Conservation (phyloP, 2,113 vertebrate genomes). For the Mola mola region DNA sequence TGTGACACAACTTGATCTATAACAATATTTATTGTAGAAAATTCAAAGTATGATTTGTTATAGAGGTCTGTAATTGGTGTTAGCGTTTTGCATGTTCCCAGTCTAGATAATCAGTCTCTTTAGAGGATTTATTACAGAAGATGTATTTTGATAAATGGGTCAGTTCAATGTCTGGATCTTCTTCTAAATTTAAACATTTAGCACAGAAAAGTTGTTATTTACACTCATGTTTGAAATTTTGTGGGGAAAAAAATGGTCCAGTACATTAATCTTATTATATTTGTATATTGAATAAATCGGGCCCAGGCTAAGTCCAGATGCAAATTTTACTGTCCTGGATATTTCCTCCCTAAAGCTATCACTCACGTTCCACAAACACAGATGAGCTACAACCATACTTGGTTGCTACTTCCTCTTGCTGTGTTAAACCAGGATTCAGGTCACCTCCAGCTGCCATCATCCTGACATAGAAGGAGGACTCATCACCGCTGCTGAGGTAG, state of each 20-base stretch:
- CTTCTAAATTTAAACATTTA: no score
- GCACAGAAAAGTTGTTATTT: no score
- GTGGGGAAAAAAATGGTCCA: no score
- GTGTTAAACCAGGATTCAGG: constrained; percentile 55
- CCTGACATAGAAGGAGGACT: constrained; percentile 62
- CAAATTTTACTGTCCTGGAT: neutral
- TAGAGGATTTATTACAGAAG: neutral
- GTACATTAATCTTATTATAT: neutral
- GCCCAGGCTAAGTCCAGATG: neutral
- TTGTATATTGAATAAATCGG: neutral
- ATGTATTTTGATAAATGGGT: no score
- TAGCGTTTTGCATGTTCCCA: neutral
- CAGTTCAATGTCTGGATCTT: no score
- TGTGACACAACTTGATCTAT: constrained; percentile 2
- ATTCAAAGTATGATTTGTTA: neutral
- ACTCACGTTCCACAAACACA: no score
- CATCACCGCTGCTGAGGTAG: constrained; percentile 64
- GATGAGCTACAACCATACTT: neutral
- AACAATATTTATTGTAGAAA: no score
- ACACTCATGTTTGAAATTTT: no score
- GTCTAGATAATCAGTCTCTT: neutral
- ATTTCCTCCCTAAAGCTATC: neutral
- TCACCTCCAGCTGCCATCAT: constrained; percentile 57
- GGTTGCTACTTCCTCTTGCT: constrained; percentile 2
- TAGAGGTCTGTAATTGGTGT: no score